These are phyloP conservation scores for Rugalucina vietnamica DNA, from an alignment of 2,888 invertebrate genomes.

Conservation along the genomic window DNA sequence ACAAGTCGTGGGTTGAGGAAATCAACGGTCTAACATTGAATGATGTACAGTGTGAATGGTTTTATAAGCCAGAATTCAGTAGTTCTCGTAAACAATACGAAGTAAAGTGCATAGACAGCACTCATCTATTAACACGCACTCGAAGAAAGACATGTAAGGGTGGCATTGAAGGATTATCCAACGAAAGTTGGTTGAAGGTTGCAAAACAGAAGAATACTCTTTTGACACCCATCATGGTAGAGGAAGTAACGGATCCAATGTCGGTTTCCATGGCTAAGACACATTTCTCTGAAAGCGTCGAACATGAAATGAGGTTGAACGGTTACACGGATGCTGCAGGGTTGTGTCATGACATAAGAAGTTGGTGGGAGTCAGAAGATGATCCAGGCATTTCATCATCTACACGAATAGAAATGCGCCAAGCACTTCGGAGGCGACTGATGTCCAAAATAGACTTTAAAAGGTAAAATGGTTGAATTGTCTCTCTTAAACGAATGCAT, in stretches of 20 bases:
- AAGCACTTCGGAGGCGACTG: constrained; percentile 21
- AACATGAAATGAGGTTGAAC: constrained; percentile 34
- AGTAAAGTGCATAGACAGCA: constrained; percentile 53
- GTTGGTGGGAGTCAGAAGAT: constrained; percentile 49
- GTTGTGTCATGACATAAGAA: constrained; percentile 38
- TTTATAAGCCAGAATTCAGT: constrained; percentile 52
- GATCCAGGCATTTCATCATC: constrained; percentile 26
- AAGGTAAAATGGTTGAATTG: neutral
- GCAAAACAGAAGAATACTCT: constrained; percentile 41
- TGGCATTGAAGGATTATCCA: constrained; percentile 40
- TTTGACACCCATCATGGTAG: constrained; percentile 50
- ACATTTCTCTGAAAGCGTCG: constrained; percentile 46
- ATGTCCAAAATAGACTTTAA: constrained; percentile 23
- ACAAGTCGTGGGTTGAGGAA: constrained; percentile 12
- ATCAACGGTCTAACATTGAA: neutral
- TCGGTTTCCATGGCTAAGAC: constrained; percentile 51
- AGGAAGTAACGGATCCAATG: constrained; percentile 56
- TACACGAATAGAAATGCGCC: constrained; percentile 1
- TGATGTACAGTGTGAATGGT: neutral
- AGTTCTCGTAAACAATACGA: constrained; percentile 36
- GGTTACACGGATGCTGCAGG: constrained; percentile 23
- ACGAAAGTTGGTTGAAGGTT: constrained; percentile 46
- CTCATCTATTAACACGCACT: constrained; percentile 51
- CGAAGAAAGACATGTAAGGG: constrained; percentile 44
- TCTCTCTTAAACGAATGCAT: too few relatives aligned